Base-by-base conservation (phyloP, 2,113 vertebrate genomes). In the Lynx canadensis region DNA sequence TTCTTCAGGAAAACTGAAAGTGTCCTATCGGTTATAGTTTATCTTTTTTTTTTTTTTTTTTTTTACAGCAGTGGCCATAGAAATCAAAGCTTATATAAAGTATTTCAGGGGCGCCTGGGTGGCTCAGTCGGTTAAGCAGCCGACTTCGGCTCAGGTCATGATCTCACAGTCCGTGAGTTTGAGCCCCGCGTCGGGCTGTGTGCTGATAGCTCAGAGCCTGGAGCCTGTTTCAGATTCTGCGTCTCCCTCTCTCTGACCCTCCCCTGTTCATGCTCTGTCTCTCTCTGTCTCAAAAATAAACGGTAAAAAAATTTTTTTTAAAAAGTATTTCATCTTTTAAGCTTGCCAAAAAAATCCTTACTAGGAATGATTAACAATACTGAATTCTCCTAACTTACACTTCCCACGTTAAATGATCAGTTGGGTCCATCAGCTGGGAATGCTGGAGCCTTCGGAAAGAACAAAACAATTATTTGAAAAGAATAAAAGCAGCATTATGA, bases 401-500 rank as follows among this genome's bases (percentile, higher is more conserved):
- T 95, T 95, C 16, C 65, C 31, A 65, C 3, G 3, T 33, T 29
- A 66, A 65, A 11, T 50, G 31, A 78, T 48, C 60, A 15, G 4
- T 82, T 71, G 8, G 2, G 3, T 52, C 25, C 78, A 4, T 71
- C 66, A 18, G 4, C 33, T 85, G 33, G 69, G 7, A 94, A 65
- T 79, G n/a, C 41, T 31, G 36, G 27, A 85, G 74, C 88, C 5
- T 71, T 95, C 19, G 94, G 85, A 95, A 89, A 85, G 60, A 91
- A 27, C 4, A 60, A 90, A 41, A 83, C 11, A 89, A 73, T 76
- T 31, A 87, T 14, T n/a, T 88, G 41, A 73, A 9, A 86, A 63
- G 27, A 90, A 69, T 76, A 60, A 80, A 95, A 85, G 55, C 14
- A 48, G 6, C 9, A 31, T 79, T 87, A 5, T 33, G 7, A 95